Evolutionary conservation across 2,888 invertebrate species (phyloP).

Genomic region (Eristalis pertinax): DNA sequence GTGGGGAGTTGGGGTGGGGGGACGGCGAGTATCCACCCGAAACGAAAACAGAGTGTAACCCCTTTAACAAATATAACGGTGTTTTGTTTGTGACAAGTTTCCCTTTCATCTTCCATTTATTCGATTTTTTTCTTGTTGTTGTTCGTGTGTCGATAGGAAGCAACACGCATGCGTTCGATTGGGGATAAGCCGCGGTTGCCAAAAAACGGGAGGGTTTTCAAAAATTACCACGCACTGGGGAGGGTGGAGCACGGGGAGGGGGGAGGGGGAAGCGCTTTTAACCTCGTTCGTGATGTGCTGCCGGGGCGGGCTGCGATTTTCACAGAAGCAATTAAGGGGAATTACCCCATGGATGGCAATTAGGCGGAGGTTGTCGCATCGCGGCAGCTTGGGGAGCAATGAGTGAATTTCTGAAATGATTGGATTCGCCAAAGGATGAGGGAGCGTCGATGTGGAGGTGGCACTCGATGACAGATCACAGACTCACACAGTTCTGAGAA

Average conservation of each 20-base stretch:
- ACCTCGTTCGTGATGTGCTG: slow-evolving; percentile 34
- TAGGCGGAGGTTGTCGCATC: neutral
- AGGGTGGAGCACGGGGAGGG: neutral
- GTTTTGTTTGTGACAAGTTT: slow-evolving; percentile 59
- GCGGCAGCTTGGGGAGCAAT: neutral
- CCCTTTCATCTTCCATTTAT: slow-evolving; percentile 39
- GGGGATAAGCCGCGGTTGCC: neutral
- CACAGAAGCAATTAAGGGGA: slow-evolving; percentile 1
- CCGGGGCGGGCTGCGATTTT: neutral
- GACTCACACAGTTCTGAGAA: no score
- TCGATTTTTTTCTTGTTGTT: neutral
- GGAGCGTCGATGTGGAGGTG: neutral
- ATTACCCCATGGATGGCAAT: neutral
- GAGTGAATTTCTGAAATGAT: neutral
- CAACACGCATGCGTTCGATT: slow-evolving; percentile 7
- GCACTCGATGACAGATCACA: no score
- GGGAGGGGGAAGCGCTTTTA: slow-evolving; percentile 46
- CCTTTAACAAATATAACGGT: slow-evolving; percentile 45
- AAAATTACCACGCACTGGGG: slow-evolving; percentile 6
- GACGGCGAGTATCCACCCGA: neutral
- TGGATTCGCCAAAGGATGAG: neutral
- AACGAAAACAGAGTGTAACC: slow-evolving; percentile 6
- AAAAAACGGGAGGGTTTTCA: neutral
- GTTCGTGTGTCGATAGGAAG: slow-evolving; percentile 20
- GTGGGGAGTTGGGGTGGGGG: no score